Evolutionary conservation across 1,140 invertebrate species (phyloP), one percentile per base, ranked within the genome.

Genomic region (Trachelipus rathkii): DNA sequence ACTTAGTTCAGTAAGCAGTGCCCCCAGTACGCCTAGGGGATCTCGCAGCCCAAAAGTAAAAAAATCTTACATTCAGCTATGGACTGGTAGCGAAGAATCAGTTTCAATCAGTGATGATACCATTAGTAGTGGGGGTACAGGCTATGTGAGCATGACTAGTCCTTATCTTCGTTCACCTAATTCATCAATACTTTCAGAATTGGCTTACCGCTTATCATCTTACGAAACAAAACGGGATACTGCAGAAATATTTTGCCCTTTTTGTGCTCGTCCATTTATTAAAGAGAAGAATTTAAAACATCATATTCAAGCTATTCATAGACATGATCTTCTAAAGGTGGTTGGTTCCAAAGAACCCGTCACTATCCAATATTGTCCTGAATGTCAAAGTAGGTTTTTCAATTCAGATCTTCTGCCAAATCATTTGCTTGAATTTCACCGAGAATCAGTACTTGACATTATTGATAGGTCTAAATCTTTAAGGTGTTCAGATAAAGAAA

Each of bases 111-210:
- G 77, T 68, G 77, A 78, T 23, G 75, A 74, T 33, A 33, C 33
- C 33, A 33, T 33, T 33, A 33, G 33, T 33, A 33, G 33, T 6
- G 33, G 33, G 1, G 11, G 50, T 15, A 60, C 77, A 66, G 79
- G 72, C 1, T 81, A 81, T 72, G 79, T 81, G 0, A 70, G 77
- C n/a, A 81, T 81, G 79, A 78, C 73, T 44, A 78, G 77, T 66
- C 79, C 79, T 10, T 81, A 78, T 45, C 66, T 81, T 44, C 72
- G 77, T 23, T 73, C 79, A 9, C 76, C 78, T 23, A 78, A 74
- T 72, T 77, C 77, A 13, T 77, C 79, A 19, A 74, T 81, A 2
- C 44, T 81, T 21, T 76, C 77, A 33, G 73, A 81, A 24, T 69
- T 81, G 53, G 77, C 79, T 13, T 75, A 44, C 10, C 76, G 74